phyloP scores from a whole-genome alignment of 2,797 vertebrate genomes.

The Brotula barbata region DNA sequence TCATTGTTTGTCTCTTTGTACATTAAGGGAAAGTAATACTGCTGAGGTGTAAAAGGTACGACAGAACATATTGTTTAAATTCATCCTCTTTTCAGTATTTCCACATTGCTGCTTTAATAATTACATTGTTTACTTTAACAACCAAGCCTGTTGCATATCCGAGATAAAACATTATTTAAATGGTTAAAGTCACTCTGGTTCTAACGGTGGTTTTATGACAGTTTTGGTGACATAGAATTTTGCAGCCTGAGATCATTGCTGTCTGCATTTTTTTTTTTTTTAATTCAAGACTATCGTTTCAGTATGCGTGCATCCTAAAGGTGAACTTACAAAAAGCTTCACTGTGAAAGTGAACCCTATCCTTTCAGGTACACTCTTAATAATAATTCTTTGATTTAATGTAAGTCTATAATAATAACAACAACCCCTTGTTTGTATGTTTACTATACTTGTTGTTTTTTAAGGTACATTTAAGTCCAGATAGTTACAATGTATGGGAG shows the following conservation, averaged over 20 bases:
- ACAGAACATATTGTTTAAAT: slow-evolving; percentile 11
- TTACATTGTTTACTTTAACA: slow-evolving; percentile 25
- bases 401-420: slow-evolving; percentile 14
- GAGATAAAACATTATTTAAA: slow-evolving; percentile 8
- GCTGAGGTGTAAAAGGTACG: slow-evolving; percentile 16
- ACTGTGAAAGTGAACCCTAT: slow-evolving; percentile 45
- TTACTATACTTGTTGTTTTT: slow-evolving; percentile 10
- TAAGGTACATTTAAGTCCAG: slow-evolving; percentile 13
- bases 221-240: slow-evolving; percentile 6
- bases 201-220: neutral
- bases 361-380: slow-evolving; percentile 42
- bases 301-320: slow-evolving; percentile 20
- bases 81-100: slow-evolving; percentile 21
- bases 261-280: slow-evolving; percentile 32
- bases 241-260: slow-evolving; percentile 16
- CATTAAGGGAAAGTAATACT: slow-evolving; percentile 7
- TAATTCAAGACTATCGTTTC: slow-evolving; percentile 9
- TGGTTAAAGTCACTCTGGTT: slow-evolving; percentile 6
- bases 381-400: slow-evolving; percentile 32
- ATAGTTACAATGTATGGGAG: slow-evolving; percentile 4
- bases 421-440: slow-evolving; percentile 4
- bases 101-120: slow-evolving; percentile 26
- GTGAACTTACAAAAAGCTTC: slow-evolving; percentile 28
- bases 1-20: slow-evolving; percentile 10
- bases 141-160: slow-evolving; percentile 22